phyloP scores from a whole-genome alignment of 2,113 vertebrate genomes.

The Alligator sinensis region DNA sequence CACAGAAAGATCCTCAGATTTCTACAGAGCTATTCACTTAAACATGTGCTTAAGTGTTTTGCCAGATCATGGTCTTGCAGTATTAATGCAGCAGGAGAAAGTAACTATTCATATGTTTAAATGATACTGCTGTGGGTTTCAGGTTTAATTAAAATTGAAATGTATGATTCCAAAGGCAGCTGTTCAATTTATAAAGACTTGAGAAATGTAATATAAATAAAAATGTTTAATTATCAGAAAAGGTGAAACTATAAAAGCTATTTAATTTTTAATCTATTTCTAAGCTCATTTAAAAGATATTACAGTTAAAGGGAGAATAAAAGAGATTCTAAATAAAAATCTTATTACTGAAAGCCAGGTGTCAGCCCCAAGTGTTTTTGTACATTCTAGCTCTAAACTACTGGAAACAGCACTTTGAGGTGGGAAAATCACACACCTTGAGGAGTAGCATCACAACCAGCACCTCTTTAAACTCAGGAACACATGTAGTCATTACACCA shows the following conservation, averaged over 20 bases:
- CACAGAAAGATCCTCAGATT: background rate
- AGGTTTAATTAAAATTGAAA: background rate
- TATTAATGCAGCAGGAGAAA: background rate
- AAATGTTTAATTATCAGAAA: conserved; percentile 47
- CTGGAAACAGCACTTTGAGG: background rate
- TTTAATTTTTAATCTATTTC: background rate
- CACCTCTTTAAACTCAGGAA: background rate
- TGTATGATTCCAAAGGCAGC: background rate
- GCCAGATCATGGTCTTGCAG: background rate
- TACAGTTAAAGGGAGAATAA: conserved; percentile 10
- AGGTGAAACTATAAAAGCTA: background rate
- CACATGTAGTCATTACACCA: background rate
- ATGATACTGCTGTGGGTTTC: background rate
- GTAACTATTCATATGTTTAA: background rate
- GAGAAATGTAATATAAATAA: background rate
- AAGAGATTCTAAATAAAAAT: background rate
- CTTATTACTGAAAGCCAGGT: background rate
- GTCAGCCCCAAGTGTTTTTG: background rate
- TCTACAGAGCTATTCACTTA: background rate
- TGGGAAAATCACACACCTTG: conserved; percentile 11
- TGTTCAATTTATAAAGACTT: background rate
- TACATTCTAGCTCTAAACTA: background rate
- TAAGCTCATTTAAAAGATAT: background rate
- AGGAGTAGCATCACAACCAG: background rate
- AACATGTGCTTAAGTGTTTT: background rate